Evolutionary conservation across 1,140 invertebrate species (phyloP).

Genomic region (Nymphalis io): DNA sequence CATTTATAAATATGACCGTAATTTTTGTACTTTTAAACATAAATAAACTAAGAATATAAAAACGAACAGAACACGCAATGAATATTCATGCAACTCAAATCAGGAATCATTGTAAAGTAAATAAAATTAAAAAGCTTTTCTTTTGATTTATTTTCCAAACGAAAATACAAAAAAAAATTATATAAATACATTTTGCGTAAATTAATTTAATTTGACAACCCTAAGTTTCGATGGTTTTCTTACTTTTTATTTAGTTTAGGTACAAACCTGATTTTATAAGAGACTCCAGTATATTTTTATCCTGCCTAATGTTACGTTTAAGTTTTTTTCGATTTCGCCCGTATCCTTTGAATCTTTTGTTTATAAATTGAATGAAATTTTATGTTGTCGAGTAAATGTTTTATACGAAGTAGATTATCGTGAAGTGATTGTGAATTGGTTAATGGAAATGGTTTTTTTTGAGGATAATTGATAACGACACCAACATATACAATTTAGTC

Average conservation of each 20-base stretch:
- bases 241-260: background rate
- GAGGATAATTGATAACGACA: too few relatives aligned
- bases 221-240: background rate
- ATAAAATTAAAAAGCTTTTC: too few relatives aligned
- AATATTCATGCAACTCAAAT: too few relatives aligned
- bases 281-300: slow-evolving; percentile 1
- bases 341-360: background rate
- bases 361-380: background rate
- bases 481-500: too few relatives aligned
- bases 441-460: background rate
- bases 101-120: too few relatives aligned
- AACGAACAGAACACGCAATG: too few relatives aligned
- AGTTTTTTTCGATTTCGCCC: background rate
- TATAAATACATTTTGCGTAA: background rate
- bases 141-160: too few relatives aligned
- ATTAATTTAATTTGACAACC: background rate
- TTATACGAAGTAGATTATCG: background rate
- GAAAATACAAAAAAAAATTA: too few relatives aligned
- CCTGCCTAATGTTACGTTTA: background rate
- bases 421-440: background rate
- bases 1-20: too few relatives aligned
- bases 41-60: too few relatives aligned
- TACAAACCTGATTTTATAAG: background rate
- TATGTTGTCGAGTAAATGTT: background rate
- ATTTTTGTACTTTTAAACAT: too few relatives aligned